These are phyloP conservation scores for Drosophila bifasciata DNA, from an alignment of 1,140 invertebrate genomes.

Conservation along the genomic window DNA sequence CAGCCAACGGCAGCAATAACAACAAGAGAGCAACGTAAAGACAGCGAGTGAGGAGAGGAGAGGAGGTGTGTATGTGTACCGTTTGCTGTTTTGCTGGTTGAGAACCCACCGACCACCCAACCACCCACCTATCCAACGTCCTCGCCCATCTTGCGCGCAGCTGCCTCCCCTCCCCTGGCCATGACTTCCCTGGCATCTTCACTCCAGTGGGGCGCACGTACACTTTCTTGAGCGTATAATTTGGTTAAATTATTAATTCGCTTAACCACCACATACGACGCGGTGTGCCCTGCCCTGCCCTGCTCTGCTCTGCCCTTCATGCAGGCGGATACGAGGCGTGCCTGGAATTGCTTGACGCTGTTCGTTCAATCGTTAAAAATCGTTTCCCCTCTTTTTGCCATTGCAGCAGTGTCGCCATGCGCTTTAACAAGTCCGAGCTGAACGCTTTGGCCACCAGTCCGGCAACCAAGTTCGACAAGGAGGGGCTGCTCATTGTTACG, in stretches of 20 bases:
- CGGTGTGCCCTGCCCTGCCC: no score
- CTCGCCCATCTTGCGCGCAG: conserved; percentile 1
- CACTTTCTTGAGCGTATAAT: no score
- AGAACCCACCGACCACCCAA: conserved; percentile 3
- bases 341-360: neutral
- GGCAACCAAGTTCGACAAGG: conserved; percentile 95
- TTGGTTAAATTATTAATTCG: no score
- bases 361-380: conserved; percentile 8
- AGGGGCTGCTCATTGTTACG: conserved; percentile 93
- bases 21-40: conserved; percentile 23
- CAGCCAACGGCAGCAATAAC: conserved; percentile 5
- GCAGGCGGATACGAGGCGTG: no score
- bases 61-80: conserved; percentile 38
- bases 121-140: no score
- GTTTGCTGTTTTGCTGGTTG: conserved; percentile 1
- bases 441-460: conserved; percentile 93
- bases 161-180: neutral
- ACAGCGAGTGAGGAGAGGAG: conserved; percentile 9
- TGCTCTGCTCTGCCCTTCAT: no score
- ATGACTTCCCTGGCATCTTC: neutral
- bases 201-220: neutral
- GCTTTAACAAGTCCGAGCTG: conserved; percentile 96
- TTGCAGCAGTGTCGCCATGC: conserved; percentile 86
- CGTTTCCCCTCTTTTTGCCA: neutral
- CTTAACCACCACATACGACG: no score